These are phyloP conservation scores for Anagyrus pseudococci DNA, from an alignment of 2,888 invertebrate species.

Conservation along the genomic window DNA sequence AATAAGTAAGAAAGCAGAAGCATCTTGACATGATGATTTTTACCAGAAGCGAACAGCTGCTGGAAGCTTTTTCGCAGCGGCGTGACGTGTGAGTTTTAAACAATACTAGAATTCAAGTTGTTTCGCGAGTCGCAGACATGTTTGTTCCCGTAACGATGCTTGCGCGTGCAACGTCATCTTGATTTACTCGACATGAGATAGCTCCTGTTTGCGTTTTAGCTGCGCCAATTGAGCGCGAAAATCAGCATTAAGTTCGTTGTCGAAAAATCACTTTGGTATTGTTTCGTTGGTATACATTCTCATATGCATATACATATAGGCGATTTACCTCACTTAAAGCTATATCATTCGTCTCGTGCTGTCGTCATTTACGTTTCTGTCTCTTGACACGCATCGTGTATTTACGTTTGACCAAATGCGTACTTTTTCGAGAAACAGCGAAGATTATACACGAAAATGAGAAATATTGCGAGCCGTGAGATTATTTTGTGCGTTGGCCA, in stretches of 20 bases:
- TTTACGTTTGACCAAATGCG: constrained; percentile 30
- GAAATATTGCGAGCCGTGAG: constrained; percentile 29
- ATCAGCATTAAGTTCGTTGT: too few species aligned
- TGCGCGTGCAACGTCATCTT: too few species aligned
- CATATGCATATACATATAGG: too few species aligned
- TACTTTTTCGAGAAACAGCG: constrained; percentile 37
- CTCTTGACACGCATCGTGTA: constrained; percentile 13
- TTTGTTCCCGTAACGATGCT: too few species aligned
- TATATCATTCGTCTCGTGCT: constrained; percentile 7
- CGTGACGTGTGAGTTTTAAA: not conserved
- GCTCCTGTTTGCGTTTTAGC: too few species aligned
- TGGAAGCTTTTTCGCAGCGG: constrained; percentile 32
- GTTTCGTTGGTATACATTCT: too few species aligned
- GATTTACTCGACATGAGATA: too few species aligned
- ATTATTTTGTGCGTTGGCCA: constrained; percentile 35
- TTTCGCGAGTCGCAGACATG: too few species aligned
- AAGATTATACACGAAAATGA: constrained; percentile 22
- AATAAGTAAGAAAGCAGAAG: constrained; percentile 12
- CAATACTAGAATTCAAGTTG: too few species aligned
- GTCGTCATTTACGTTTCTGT: constrained; percentile 5
- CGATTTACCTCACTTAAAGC: too few species aligned
- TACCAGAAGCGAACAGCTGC: constrained; percentile 50
- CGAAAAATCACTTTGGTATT: too few species aligned
- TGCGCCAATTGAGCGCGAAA: too few species aligned
- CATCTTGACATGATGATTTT: constrained; percentile 48